Base-by-base conservation (phyloP, 2,888 invertebrate genomes). In the Amphipoea lucens region DNA sequence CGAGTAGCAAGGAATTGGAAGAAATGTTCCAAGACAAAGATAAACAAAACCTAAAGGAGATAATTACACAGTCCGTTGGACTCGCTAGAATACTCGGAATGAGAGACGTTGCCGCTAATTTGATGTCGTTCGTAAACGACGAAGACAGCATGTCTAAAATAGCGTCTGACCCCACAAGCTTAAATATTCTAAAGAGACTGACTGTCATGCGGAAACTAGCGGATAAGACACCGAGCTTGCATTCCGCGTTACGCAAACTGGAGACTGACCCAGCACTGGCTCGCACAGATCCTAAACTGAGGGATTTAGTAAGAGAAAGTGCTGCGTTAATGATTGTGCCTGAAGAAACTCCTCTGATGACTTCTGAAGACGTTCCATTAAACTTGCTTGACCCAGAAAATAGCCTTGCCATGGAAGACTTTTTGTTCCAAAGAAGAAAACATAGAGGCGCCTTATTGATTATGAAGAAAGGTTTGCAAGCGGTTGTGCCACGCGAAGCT, bases 321-420 rank as follows among this genome's bases (percentile, higher is more conserved):
- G 98, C 98, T 4, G 97, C 97, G 11, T 94, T 98, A 48, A 97
- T 98, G 97, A 97, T 98, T 36, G 97, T 97, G 48, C 98, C 98
- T 0, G 97, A 98, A 93, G 97, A 98, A 88, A 94, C 96, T 4
- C 97, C 97, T 6, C 90, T 98, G 23, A 93, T 97, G 89, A 97
- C 97, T 63, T 98, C 98, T 3, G 97, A 97, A 83, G 98, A 98
- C 84, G 97, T 98, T n/a, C 98, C 98, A 23, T 94, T 97, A 6
- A 97, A 97, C 78, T 94, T 98, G 48, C 97, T 98, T 79, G 97
- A 97, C 87, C 97, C 97, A 5, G 97, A 98, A 90, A 98, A 98
- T 90, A 97, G 97, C 89, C 94, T 98, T n/a, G 98, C 98, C 0
- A 98, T 98, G 95, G 98, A 98, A 95, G 98, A 98, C 88, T 98